These are phyloP conservation scores for Drosophila pachea DNA, from an alignment of 1,140 invertebrate species.

Conservation along the genomic window DNA sequence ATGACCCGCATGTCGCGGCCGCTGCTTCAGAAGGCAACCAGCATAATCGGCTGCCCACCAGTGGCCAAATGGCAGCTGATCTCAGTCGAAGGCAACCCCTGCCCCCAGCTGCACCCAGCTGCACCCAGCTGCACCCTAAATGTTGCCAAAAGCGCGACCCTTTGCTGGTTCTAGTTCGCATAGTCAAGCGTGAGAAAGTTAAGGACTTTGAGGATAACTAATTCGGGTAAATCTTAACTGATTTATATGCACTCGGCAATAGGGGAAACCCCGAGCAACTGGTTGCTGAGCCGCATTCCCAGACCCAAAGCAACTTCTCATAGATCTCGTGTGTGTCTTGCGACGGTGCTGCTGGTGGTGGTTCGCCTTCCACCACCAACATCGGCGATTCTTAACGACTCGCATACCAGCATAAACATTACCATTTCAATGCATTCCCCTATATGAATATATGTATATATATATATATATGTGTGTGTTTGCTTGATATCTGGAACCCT, in stretches of 20 bases:
- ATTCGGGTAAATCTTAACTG: conserved; percentile 61
- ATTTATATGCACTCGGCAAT: conserved; percentile 63
- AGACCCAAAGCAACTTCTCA: conserved; percentile 24
- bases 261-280: conserved; percentile 38
- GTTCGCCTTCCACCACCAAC: conserved; percentile 51
- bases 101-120: conserved; percentile 29
- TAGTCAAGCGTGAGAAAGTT: conserved; percentile 60
- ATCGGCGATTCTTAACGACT: conserved; percentile 21
- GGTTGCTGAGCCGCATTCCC: conserved; percentile 43
- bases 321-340: conserved; percentile 10
- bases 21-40: conserved; percentile 22
- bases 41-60: conserved; percentile 46
- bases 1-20: conserved; percentile 31
- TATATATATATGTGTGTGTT: conserved; percentile 37
- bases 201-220: conserved; percentile 7
- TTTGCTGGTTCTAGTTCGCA: conserved; percentile 1
- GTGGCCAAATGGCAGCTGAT: conserved; percentile 50
- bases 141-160: conserved; percentile 33
- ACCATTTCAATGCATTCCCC: conserved; percentile 53
- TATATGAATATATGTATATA: conserved; percentile 11
- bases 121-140: conserved; percentile 26
- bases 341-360: conserved; percentile 29
- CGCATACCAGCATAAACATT: conserved; percentile 65
- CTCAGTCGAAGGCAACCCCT: no score
- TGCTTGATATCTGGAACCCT: conserved; percentile 49